Conservation (phyloP, 2,113 vertebrate species). For the Onychostoma macrolepis region DNA sequence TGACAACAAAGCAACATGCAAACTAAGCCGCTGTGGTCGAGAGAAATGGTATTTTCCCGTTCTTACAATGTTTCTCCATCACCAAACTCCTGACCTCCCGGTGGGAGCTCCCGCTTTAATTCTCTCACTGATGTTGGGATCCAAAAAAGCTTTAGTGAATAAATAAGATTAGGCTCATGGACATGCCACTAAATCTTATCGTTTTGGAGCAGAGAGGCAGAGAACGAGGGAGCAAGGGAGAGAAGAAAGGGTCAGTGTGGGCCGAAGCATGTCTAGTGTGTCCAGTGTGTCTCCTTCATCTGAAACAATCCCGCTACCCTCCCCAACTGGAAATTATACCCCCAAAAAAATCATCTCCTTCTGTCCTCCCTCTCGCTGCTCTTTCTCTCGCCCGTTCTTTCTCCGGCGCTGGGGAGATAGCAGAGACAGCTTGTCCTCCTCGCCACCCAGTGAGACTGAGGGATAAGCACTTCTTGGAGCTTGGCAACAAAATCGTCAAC, state of each 20-base stretch:
- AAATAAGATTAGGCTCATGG: conserved; percentile 77
- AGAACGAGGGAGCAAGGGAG: background rate
- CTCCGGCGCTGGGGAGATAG: conserved; percentile 1
- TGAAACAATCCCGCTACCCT: background rate
- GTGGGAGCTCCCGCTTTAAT: conserved; percentile 70
- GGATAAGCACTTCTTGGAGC: conserved; percentile 39
- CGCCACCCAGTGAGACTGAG: conserved; percentile 38
- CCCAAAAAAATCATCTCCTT: background rate
- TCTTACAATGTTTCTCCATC: conserved; percentile 13
- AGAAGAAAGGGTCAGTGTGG: conserved; percentile 17
- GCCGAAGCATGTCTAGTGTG: too few species aligned
- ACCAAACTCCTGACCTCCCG: conserved; percentile 61
- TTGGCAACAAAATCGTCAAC: conserved; percentile 31
- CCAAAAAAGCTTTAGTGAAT: conserved; percentile 74
- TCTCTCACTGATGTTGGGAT: conserved; percentile 70
- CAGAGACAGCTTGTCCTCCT: conserved; percentile 38
- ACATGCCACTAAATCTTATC: conserved; percentile 79
- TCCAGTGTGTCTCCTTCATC: background rate
- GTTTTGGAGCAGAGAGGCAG: conserved; percentile 63
- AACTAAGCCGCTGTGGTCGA: conserved; percentile 50
- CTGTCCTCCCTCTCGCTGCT: background rate
- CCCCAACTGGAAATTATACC: conserved; percentile 7
- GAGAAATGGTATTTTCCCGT: conserved; percentile 63
- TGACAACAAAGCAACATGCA: conserved; percentile 63
- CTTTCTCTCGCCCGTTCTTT: background rate